phyloP scores from a whole-genome alignment of 1,140 invertebrate genomes.

The Eulimnadia texana region DNA sequence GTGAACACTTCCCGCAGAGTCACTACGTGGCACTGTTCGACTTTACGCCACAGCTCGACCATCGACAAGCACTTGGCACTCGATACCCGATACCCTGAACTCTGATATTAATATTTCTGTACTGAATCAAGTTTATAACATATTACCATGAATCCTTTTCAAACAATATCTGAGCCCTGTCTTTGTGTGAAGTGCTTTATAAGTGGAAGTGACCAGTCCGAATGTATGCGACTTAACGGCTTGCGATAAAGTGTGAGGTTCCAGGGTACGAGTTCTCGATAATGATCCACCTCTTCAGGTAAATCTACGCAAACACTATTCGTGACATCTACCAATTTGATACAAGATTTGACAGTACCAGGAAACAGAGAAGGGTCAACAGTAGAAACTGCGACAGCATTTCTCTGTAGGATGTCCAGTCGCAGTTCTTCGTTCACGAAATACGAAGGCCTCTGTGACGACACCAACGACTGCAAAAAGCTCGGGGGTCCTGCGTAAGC shows the following conservation, averaged over 20 bases:
- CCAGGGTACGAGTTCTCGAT: conserved; percentile 76
- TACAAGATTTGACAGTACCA: conserved; percentile 17
- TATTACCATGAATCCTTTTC: conserved; percentile 68
- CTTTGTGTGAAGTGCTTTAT: conserved; percentile 78
- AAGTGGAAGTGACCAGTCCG: conserved; percentile 69
- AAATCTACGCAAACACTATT: conserved; percentile 40
- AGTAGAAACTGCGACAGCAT: conserved; percentile 49
- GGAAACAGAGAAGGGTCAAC: conserved; percentile 28
- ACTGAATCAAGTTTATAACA: conserved; percentile 9
- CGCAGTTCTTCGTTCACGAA: conserved; percentile 62
- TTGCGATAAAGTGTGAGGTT: conserved; percentile 38
- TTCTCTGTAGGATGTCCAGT: conserved; percentile 56
- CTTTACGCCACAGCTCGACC: conserved; percentile 84
- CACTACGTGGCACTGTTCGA: conserved; percentile 85
- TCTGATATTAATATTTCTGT: background rate
- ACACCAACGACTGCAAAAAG: conserved; percentile 7
- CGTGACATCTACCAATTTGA: no score
- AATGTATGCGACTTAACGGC: conserved; percentile 44
- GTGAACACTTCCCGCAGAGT: conserved; percentile 84
- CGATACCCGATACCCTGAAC: conserved; percentile 52
- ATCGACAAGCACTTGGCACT: conserved; percentile 70
- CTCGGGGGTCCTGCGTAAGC: conserved; percentile 6
- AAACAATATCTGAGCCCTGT: conserved; percentile 73
- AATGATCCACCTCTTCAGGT: conserved; percentile 74
- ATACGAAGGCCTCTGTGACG: conserved; percentile 31